Percentiles rank a stretch among this genome's conserved stretches.
phyloP scores from a whole-genome alignment of 1,140 invertebrate genomes.

The Kradibia gibbosae region DNA sequence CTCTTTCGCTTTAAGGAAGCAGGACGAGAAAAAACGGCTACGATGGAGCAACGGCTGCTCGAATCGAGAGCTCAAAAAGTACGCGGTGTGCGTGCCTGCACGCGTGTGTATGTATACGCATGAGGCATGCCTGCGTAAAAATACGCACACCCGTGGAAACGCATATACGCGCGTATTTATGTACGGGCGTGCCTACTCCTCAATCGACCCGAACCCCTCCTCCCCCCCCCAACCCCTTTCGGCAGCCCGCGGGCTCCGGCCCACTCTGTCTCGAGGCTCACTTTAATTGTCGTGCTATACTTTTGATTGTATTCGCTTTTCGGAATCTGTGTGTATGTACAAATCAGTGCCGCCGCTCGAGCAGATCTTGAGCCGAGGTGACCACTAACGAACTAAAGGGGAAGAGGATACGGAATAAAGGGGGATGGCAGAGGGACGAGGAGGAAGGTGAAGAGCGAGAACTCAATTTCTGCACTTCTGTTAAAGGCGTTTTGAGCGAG shows the following conservation, averaged over 20 bases:
- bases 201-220: too few relatives aligned
- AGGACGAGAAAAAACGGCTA: background rate
- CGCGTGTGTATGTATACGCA: background rate
- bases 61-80: background rate
- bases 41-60: background rate
- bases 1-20: background rate
- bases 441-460: background rate
- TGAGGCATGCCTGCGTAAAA: too few relatives aligned
- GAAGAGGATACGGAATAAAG: background rate
- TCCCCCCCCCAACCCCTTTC: too few relatives aligned
- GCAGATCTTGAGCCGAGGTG: background rate
- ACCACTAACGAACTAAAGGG: conserved; percentile 6
- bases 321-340: background rate
- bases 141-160: too few relatives aligned
- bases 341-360: too few relatives aligned
- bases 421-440: background rate
- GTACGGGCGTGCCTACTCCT: too few relatives aligned
- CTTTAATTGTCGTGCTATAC: conserved; percentile 17
- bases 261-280: background rate
- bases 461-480: conserved; percentile 28
- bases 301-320: conserved; percentile 26
- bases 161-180: too few relatives aligned
- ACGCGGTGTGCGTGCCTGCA: background rate
- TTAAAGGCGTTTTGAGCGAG: conserved; percentile 17
- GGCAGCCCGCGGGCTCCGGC: background rate